phyloP scores from a whole-genome alignment of 1,140 invertebrate species.

The Pomacea maculata region DNA sequence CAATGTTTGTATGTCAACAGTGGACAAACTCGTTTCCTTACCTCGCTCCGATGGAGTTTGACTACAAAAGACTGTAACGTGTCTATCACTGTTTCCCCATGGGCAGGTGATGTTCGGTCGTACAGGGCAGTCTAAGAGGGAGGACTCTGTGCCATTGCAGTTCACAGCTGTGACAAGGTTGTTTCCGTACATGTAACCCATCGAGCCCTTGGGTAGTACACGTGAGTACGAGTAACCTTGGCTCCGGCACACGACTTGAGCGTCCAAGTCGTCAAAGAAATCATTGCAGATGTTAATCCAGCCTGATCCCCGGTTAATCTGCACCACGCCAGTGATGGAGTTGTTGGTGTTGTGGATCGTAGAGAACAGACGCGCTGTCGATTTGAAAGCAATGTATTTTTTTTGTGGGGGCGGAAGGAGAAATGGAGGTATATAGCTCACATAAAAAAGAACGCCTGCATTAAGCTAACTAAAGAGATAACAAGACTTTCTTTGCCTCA shows the following conservation, averaged over 20 bases:
- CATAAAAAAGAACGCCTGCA: no score
- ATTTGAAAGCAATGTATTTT: not conserved
- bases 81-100: slow-evolving; percentile 38
- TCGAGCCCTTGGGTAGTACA: slow-evolving; percentile 48
- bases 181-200: slow-evolving; percentile 56
- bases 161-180: slow-evolving; percentile 35
- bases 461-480: no score
- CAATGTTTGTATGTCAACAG: no score
- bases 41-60: slow-evolving; percentile 38
- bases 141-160: slow-evolving; percentile 41
- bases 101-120: slow-evolving; percentile 32
- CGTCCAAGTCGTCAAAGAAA: slow-evolving; percentile 74
- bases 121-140: slow-evolving; percentile 41
- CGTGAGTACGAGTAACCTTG: slow-evolving; percentile 66
- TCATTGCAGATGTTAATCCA: slow-evolving; percentile 81
- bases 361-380: slow-evolving; percentile 12
- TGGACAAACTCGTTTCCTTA: slow-evolving; percentile 10
- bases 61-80: slow-evolving; percentile 50
- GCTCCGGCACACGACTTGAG: slow-evolving; percentile 75
- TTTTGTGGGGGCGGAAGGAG: no score
- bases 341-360: slow-evolving; percentile 6
- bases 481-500: no score
- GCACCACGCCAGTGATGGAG: slow-evolving; percentile 16
- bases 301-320: slow-evolving; percentile 37
- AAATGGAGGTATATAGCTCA: no score